A percentile compares a stretch with the other conserved stretches of the same genome.
phyloP scores from a whole-genome alignment of 2,888 invertebrate species.

The Clanis bilineata region DNA sequence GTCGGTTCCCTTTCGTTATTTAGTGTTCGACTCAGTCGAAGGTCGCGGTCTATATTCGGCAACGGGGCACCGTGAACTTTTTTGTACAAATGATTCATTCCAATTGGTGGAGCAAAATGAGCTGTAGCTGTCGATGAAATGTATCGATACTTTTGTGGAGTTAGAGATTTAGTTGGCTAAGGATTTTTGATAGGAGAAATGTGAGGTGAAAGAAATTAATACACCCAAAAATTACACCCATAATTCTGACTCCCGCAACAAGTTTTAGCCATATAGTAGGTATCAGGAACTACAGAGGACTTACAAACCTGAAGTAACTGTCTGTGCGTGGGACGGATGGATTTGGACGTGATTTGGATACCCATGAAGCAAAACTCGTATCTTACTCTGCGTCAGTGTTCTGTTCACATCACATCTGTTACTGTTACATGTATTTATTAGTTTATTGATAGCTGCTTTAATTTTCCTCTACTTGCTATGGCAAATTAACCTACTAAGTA shows the following conservation, averaged over 20 bases:
- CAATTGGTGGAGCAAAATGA: not conserved
- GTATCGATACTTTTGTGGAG: not conserved
- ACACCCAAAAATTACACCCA: too few species aligned
- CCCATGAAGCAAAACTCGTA: too few species aligned
- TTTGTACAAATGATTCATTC: conserved; percentile 31
- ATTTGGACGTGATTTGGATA: too few species aligned
- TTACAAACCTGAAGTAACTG: too few species aligned
- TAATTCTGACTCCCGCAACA: too few species aligned
- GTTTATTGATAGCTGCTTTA: too few species aligned
- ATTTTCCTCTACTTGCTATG: not conserved
- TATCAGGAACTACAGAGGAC: too few species aligned
- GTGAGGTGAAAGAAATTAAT: not conserved
- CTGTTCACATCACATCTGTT: too few species aligned
- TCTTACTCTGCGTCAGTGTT: too few species aligned
- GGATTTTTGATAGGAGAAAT: not conserved
- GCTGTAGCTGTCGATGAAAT: not conserved
- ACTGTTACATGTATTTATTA: too few species aligned
- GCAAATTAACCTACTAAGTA: not conserved
- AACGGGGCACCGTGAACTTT: conserved; percentile 41
- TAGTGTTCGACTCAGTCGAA: conserved; percentile 54
- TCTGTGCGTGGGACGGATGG: too few species aligned
- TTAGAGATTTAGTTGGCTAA: not conserved
- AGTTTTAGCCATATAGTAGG: too few species aligned
- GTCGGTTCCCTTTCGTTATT: conserved; percentile 34
- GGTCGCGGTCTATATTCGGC: conserved; percentile 60